phyloP scores from a whole-genome alignment of 2,797 vertebrate genomes.

The Prionace glauca region DNA sequence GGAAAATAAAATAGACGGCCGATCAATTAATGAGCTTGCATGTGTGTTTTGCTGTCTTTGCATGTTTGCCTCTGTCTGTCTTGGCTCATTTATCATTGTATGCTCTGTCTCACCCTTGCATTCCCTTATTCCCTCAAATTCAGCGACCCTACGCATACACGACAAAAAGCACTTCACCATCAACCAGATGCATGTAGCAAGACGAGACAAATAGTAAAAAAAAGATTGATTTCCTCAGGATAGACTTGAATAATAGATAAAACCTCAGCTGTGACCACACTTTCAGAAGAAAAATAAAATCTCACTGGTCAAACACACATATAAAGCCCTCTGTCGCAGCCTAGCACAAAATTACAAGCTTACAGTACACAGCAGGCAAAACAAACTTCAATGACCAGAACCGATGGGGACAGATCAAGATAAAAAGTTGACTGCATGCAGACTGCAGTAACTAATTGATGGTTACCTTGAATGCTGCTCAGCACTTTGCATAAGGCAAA shows the following conservation, averaged over 20 bases:
- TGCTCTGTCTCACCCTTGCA: neutral
- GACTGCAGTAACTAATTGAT: neutral
- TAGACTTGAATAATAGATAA: neutral
- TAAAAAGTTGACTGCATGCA: neutral
- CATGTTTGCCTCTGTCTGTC: slow-evolving; percentile 5
- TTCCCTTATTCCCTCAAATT: slow-evolving; percentile 4
- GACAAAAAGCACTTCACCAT: neutral
- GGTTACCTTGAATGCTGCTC: neutral
- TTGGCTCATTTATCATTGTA: slow-evolving; percentile 3
- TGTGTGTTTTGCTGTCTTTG: neutral
- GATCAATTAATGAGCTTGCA: slow-evolving; percentile 12
- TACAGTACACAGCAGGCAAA: neutral
- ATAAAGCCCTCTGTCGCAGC: neutral
- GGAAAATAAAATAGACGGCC: slow-evolving; percentile 5
- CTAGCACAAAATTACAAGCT: neutral
- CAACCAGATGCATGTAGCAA: neutral
- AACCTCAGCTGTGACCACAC: neutral
- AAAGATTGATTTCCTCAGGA: neutral
- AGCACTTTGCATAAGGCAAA: neutral
- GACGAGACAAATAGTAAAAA: neutral
- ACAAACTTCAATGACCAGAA: neutral
- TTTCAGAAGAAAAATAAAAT: neutral
- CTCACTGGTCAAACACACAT: neutral
- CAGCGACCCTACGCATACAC: neutral
- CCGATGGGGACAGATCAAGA: neutral